Evolutionary conservation across 2,113 vertebrate genomes (phyloP), one percentile per base, ranked within the genome.

Genomic region (chimpanzee (Pan troglodytes)): DNA sequence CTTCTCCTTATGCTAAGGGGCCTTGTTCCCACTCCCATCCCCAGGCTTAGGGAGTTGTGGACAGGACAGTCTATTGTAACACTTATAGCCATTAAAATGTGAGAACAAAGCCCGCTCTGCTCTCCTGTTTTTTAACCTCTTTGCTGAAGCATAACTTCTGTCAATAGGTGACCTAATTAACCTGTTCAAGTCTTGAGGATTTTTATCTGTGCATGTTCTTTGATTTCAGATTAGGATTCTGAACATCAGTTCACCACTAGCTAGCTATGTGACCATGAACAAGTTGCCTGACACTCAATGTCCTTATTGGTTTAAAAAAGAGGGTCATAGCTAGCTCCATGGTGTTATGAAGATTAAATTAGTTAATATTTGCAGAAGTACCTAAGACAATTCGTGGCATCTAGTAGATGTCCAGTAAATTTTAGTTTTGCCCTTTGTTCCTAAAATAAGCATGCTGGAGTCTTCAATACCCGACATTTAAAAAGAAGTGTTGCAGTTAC

Each of bases 281-380:
- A 25, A 9, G 8, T 55, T 10, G 0, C 3, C 20, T 17, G 13
- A 17, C 22, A n/a, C 12, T 20, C n/a, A 1, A 0, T 50, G 86
- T 73, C 23, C 17, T 75, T 79, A 67, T 4, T 89, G 13, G 32
- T 70, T 27, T 20, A 16, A 59, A 70, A 78, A 59, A 23, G 10
- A 13, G 17, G 5, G 1, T 80, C 38, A 83, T n/a, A 79, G 7
- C 6, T 55, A 50, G 5, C 12, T 45, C 52, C 17, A 18, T 7
- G 2, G 25, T 90, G 13, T 75, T 73, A 32, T 38, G 20, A 92
- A 83, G n/a, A 68, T 22, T 72, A 22, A 88, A 40, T 75, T 70
- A 57, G 7, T 76, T 52, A 30, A 35, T 87, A 4, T 68, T 32
- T 32, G 8, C 80, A 8, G 61, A 78, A 43, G 38, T 22, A n/a